phyloP scores from a whole-genome alignment of 2,113 vertebrate genomes.

The Hiodon alosoides region DNA sequence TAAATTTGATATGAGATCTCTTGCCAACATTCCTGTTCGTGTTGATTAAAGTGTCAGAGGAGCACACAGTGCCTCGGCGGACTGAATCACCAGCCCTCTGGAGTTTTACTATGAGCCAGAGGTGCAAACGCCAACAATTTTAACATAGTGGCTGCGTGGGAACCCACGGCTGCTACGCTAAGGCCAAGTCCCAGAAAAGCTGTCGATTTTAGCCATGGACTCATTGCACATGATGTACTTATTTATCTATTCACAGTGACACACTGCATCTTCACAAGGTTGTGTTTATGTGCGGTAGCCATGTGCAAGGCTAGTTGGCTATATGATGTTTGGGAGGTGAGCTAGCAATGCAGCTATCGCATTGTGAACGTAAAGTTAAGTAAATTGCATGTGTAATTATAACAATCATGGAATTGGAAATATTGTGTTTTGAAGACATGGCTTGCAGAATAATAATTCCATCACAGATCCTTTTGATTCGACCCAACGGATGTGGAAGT shows the following conservation, averaged over 20 bases:
- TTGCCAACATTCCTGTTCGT: slow-evolving; percentile 53
- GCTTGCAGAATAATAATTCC: no score
- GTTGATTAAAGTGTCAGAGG: slow-evolving; percentile 58
- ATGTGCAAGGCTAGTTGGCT: no score
- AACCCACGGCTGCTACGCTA: not conserved
- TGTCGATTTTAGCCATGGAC: not conserved
- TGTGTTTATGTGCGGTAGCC: not conserved
- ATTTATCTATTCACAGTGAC: no score
- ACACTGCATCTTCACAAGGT: not conserved
- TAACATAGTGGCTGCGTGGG: not conserved
- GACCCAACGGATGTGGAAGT: no score
- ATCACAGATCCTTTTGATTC: no score
- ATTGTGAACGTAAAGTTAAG: no score
- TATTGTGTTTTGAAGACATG: no score
- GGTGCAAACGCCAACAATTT: not conserved
- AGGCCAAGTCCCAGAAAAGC: not conserved
- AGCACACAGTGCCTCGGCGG: slow-evolving; percentile 39
- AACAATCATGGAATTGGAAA: no score
- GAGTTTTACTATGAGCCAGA: slow-evolving; percentile 51
- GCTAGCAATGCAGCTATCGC: no score
- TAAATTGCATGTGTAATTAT: no score
- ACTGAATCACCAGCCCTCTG: slow-evolving; percentile 44
- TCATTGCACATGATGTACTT: not conserved
- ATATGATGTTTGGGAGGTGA: no score
- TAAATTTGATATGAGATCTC: slow-evolving; percentile 61